A percentile compares a stretch with the other conserved stretches of the same genome.
Evolutionary conservation across 2,113 vertebrate genomes (phyloP).

Genomic region (Tetraodon nigroviridis): DNA sequence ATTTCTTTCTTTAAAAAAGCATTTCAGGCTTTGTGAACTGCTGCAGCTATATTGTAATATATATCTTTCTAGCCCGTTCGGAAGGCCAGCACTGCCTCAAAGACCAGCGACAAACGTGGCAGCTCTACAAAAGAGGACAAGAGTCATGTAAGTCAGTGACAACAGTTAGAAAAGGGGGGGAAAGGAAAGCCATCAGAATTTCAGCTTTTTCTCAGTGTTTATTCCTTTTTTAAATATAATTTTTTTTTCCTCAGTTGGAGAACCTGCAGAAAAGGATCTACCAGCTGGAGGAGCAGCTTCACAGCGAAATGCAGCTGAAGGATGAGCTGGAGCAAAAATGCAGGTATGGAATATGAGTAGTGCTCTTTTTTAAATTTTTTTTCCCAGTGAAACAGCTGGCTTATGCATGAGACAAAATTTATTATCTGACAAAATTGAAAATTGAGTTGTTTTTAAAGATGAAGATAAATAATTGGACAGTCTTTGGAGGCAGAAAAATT

Average conservation of each 20-base stretch:
- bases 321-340: constrained; percentile 98
- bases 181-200: background rate
- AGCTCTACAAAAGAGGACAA: constrained; percentile 85
- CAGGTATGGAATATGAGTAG: constrained; percentile 75
- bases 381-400: too few species aligned
- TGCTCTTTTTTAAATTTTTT: background rate
- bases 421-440: too few species aligned
- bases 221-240: background rate
- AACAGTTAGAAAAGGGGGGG: too few species aligned
- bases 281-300: constrained; percentile 93
- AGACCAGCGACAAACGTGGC: constrained; percentile 85
- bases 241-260: constrained; percentile 81
- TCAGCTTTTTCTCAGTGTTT: background rate
- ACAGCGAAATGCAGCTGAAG: constrained; percentile 95
- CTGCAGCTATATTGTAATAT: background rate
- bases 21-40: background rate
- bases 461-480: too few species aligned
- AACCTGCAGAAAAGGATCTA: constrained; percentile 94
- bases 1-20: background rate
- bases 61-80: constrained; percentile 54
- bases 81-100: constrained; percentile 57
- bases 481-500: too few species aligned
- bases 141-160: constrained; percentile 81
- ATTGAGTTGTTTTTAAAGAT: too few species aligned
- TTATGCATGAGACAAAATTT: too few species aligned